These are phyloP conservation scores for Tachypleus tridentatus DNA, from an alignment of 1,140 invertebrate species.

Conservation along the genomic window DNA sequence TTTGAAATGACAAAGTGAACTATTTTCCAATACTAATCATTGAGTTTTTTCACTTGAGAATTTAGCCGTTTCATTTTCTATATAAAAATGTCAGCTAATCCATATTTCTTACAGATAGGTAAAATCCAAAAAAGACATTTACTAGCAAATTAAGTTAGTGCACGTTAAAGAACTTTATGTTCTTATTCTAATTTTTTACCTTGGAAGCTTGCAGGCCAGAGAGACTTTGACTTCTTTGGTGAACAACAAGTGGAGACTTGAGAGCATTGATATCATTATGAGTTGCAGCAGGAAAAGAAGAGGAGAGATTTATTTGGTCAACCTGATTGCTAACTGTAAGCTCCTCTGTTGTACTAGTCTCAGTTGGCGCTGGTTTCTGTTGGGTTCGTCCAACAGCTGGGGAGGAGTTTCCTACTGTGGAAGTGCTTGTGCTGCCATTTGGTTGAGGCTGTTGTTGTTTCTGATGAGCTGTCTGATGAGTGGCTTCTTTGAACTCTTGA, in stretches of 20 bases:
- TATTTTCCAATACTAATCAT: no score
- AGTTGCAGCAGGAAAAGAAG: background rate
- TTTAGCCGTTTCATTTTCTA: no score
- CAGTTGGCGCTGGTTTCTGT: no score
- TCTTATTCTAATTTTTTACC: slow-evolving; percentile 8
- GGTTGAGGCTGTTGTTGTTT: slow-evolving; percentile 20
- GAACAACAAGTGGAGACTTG: slow-evolving; percentile 29
- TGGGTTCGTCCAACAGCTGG: background rate
- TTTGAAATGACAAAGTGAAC: no score
- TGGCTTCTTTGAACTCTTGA: slow-evolving; percentile 94
- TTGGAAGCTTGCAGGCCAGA: slow-evolving; percentile 37
- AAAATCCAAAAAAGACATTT: no score
- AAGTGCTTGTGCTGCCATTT: slow-evolving; percentile 34
- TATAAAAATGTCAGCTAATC: no score
- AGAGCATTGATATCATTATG: slow-evolving; percentile 23
- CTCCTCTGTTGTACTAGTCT: no score
- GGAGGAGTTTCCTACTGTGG: background rate
- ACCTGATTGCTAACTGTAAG: no score
- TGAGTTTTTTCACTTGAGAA: no score
- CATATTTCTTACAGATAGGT: no score
- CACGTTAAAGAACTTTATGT: no score
- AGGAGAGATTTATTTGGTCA: background rate
- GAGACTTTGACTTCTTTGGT: slow-evolving; percentile 42
- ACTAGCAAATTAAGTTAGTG: no score
- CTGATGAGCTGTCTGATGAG: slow-evolving; percentile 32